These are phyloP conservation scores for Xestia ashworthii DNA, from an alignment of 2,888 invertebrate species.

Conservation along the genomic window DNA sequence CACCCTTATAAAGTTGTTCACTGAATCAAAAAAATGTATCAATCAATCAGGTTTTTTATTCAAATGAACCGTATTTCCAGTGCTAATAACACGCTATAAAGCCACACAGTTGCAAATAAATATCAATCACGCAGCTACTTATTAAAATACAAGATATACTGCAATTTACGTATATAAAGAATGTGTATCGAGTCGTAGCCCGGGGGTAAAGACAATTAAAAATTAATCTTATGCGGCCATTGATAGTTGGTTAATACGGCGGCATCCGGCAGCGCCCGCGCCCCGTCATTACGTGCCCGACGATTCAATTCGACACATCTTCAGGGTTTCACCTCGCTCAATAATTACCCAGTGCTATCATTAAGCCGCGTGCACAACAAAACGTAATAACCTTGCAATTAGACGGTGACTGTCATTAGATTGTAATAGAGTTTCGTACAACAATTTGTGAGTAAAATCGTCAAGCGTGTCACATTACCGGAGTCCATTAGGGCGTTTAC, in stretches of 20 bases:
- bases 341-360: conserved; percentile 88
- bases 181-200: conserved; percentile 73
- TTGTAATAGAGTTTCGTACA: conserved; percentile 90
- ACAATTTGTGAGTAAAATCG: conserved; percentile 91
- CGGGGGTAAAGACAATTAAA: conserved; percentile 80
- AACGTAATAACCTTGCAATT: conserved; percentile 90
- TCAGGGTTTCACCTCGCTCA: conserved; percentile 89
- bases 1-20: conserved; percentile 22
- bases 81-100: conserved; percentile 61
- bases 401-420: conserved; percentile 90
- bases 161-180: conserved; percentile 70
- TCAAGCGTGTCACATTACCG: conserved; percentile 91
- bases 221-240: conserved; percentile 83
- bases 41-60: conserved; percentile 61
- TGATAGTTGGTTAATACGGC: conserved; percentile 77
- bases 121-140: conserved; percentile 65
- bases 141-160: conserved; percentile 67
- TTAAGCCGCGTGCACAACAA: conserved; percentile 88
- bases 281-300: conserved; percentile 79
- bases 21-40: conserved; percentile 54
- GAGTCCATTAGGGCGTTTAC: conserved; percentile 90
- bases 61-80: conserved; percentile 51
- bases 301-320: conserved; percentile 90
- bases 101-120: conserved; percentile 66
- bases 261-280: conserved; percentile 74